Evolutionary conservation across 2,113 vertebrate genomes (phyloP), one percentile per base, ranked within the genome.

Genomic region (Labeo rohita): DNA sequence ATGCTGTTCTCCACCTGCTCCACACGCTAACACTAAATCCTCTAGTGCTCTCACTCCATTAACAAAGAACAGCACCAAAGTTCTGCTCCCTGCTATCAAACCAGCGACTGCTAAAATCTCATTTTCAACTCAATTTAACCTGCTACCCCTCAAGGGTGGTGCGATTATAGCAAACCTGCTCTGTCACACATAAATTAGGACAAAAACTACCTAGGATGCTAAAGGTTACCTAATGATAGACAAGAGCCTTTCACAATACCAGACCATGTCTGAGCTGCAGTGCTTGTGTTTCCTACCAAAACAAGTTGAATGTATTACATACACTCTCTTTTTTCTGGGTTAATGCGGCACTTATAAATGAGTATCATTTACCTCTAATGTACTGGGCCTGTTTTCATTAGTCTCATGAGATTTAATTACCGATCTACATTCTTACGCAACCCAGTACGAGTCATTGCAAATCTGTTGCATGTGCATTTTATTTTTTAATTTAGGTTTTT

Each of bases 71-170:
- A 94, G 88, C 86, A 93, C 91, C 90, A 91, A 91, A 91, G 91
- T 94, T 94, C 92, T 94, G 92, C 93, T 93, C 88, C 91, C 93
- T 28, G 92, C 93, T 94, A 95, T 94, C 94, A 94, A 91, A 91
- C 92, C 91, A 91, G 92, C 88, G 91, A 92, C 93, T 93, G 94
- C 93, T 95, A 93, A 94, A 94, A 95, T 92, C 93, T 95, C 92
- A 95, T 95, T 95, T 95, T 95, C 95, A 95, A 95, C 93, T 95
- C 95, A 94, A 94, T 95, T 95, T 95, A 95, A 95, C 95, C 94
- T 93, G 92, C 91, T 89, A 91, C 87, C 87, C 90, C 93, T 93
- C 91, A 5, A 85, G 92, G 91, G 91, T 87, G 36, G 84, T 83
- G 87, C 86, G 84, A 89, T 87, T 87, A 90, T 90, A 90, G 89